Evolutionary conservation across 1,140 invertebrate genomes (phyloP).

Genomic region (Colletes latitarsis): DNA sequence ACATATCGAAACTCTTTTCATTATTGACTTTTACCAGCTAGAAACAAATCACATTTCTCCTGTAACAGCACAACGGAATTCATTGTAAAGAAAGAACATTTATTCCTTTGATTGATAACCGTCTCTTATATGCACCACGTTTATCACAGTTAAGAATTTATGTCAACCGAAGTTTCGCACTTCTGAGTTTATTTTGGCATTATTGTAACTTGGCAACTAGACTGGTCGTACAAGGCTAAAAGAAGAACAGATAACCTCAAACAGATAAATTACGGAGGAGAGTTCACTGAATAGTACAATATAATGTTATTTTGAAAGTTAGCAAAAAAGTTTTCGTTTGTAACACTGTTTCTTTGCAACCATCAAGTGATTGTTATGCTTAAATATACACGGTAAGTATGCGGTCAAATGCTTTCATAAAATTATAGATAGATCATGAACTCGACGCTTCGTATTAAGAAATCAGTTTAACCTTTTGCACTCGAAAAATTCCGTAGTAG

Average conservation of each 20-base stretch:
- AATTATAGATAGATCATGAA: background rate
- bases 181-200: slow-evolving; percentile 51
- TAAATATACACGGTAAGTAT: slow-evolving; percentile 13
- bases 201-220: slow-evolving; percentile 50
- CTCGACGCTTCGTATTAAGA: background rate
- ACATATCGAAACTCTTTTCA: background rate
- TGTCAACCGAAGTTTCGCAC: slow-evolving; percentile 52
- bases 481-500: no score
- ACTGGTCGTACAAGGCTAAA: slow-evolving; percentile 43
- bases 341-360: background rate
- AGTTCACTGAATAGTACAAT: background rate
- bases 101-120: background rate
- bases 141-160: slow-evolving; percentile 41
- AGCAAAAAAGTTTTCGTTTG: background rate
- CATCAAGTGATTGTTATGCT: background rate
- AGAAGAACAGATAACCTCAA: slow-evolving; percentile 33
- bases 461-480: background rate
- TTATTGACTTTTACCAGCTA: slow-evolving; percentile 34
- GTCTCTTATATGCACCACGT: background rate
- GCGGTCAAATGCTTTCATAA: background rate
- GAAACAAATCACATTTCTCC: slow-evolving; percentile 22
- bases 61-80: background rate
- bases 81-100: background rate
- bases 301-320: background rate
- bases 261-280: slow-evolving; percentile 34